phyloP scores from a whole-genome alignment of 1,140 invertebrate genomes.

The Drosophila mayri region DNA sequence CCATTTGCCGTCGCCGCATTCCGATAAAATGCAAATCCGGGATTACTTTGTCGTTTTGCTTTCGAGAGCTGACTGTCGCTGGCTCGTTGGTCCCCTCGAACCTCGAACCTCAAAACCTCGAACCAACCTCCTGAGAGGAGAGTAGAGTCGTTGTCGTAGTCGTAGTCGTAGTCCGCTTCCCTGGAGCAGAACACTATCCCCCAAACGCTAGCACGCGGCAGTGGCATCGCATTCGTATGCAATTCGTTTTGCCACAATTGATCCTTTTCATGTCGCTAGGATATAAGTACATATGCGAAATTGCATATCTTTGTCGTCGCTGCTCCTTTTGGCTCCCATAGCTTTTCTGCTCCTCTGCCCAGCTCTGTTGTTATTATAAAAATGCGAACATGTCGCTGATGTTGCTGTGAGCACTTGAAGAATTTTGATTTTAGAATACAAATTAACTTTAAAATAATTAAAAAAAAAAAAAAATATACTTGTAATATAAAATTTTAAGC shows the following conservation, averaged over 20 bases:
- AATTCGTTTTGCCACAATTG: conserved; percentile 84
- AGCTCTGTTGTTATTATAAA: conserved; percentile 58
- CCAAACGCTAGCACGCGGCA: conserved; percentile 35
- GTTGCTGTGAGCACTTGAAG: not conserved
- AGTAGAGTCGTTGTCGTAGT: not conserved
- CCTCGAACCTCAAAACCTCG: not conserved
- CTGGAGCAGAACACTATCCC: conserved; percentile 28
- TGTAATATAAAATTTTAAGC: no score
- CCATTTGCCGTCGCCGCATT: conserved; percentile 75
- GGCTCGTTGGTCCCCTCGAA: conserved; percentile 2
- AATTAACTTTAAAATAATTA: not conserved
- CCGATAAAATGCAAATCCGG: conserved; percentile 83
- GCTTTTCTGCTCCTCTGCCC: conserved; percentile 37
- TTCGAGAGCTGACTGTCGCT: conserved; percentile 72
- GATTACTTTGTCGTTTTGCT: conserved; percentile 83
- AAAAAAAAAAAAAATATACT: not conserved
- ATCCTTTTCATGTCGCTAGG: conserved; percentile 83
- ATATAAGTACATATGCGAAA: conserved; percentile 84
- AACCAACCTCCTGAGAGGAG: not conserved
- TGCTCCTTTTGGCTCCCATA: conserved; percentile 44
- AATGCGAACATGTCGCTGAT: conserved; percentile 52
- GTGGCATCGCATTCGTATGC: conserved; percentile 78
- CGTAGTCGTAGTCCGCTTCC: conserved; percentile 9
- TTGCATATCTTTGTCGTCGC: conserved; percentile 80
- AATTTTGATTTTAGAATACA: not conserved